Evolutionary conservation across 2,797 vertebrate species (phyloP), one percentile per base, ranked within the genome.

Genomic region (Ctenochaetus hawaiiensis): DNA sequence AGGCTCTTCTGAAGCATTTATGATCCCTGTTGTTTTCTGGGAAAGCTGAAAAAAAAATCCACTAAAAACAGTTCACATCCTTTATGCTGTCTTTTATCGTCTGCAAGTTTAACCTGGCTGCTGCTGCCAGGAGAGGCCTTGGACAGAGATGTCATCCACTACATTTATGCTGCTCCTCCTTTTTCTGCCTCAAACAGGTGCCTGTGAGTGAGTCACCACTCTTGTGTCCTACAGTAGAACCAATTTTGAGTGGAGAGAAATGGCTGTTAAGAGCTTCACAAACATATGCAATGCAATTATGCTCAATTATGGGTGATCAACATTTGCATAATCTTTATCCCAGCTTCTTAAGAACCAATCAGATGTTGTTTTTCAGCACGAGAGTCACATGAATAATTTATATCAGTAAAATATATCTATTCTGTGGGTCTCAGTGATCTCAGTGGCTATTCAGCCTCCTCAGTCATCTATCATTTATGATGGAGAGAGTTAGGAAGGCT

Each of bases 301-400:
- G 85, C 85, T 84, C 90, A 94, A 93, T 94, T 94, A 94, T 77
- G 79, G 87, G 78, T 84, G 84, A 90, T 91, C 89, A 89, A 84
- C 88, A 92, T 92, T 93, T 92, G 90, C 91, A 90, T 94, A 94
- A 91, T 93, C 90, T 93, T 92, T 92, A 91, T 90, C 78, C 90
- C 78, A 80, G 88, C 83, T 87, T 75, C 82, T 90, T 86, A 87
- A 93, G 88, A 92, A 88, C 87, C 90, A 90, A 90, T 91, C 84
- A 90, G 82, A 78, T 89, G 80, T 81, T 92, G 82, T 93, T 93
- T 91, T 89, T 75, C 85, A 77, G 79, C 75, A 68, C 60, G 71
- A 90, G 87, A 90, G 75, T 79, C 67, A 59, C 81, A 91, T 94
- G 90, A 92, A 92, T 93, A 89, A 92, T 93, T 91, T 87, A 91